Conservation (phyloP, 1,140 invertebrate genomes). For the Rhysida immarginata region DNA sequence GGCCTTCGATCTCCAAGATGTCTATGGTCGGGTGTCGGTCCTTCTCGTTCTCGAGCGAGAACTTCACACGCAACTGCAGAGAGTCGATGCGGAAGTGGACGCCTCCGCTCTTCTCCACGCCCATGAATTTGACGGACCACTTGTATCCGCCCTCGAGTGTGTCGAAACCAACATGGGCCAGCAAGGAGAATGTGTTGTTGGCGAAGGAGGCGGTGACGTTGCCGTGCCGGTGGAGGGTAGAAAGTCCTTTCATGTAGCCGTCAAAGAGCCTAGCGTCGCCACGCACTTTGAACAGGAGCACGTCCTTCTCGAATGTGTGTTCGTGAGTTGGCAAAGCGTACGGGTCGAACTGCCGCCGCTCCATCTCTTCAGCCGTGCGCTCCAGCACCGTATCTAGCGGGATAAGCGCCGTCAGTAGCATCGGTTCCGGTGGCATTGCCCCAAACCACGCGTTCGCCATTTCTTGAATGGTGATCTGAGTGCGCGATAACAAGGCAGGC, state of each 20-base stretch:
- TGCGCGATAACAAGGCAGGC: too few relatives aligned
- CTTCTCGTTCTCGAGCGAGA: neutral
- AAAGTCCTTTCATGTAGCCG: neutral
- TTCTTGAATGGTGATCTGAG: too few relatives aligned
- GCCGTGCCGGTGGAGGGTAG: neutral
- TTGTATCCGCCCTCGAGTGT: neutral
- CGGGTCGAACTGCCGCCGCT: too few relatives aligned
- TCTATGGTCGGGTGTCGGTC: neutral
- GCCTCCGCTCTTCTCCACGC: neutral
- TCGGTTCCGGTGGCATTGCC: too few relatives aligned
- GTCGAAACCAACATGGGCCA: neutral
- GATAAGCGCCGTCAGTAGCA: too few relatives aligned
- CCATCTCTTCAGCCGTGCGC: too few relatives aligned
- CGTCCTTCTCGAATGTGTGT: too few relatives aligned
- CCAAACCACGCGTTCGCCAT: too few relatives aligned
- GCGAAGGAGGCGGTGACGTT: neutral
- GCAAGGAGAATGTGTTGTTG: neutral
- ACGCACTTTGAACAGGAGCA: too few relatives aligned
- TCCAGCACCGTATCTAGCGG: too few relatives aligned
- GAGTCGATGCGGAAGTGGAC: neutral
- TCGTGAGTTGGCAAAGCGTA: too few relatives aligned
- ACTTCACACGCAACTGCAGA: neutral
- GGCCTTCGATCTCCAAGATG: neutral
- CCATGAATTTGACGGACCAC: neutral
- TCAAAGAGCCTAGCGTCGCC: neutral